Conservation (phyloP, 2,888 invertebrate species). For the Petrolisthes cinctipes region DNA sequence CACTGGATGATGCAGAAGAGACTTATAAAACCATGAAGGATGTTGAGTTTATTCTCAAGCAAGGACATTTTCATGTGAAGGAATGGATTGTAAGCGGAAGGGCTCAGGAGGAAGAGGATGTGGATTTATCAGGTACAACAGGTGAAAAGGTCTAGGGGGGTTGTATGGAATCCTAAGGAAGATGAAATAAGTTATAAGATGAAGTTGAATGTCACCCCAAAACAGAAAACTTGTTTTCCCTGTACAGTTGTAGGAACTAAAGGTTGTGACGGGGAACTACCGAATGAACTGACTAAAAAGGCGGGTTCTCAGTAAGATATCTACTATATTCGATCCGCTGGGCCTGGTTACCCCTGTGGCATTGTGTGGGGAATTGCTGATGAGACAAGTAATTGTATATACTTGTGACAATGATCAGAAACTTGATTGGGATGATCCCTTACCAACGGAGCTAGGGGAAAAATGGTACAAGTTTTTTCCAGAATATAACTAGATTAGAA, state of each 20-base stretch:
- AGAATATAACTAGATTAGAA: conserved; percentile 16
- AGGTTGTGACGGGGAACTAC: background rate
- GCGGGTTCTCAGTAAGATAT: conserved; percentile 2
- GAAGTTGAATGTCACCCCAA: conserved; percentile 5
- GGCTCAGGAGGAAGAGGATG: too few relatives aligned
- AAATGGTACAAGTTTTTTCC: conserved; percentile 10
- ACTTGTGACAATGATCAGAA: background rate
- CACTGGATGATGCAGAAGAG: too few relatives aligned
- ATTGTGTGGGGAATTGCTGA: background rate
- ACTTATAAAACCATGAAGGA: too few relatives aligned
- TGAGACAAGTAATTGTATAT: conserved; percentile 3
- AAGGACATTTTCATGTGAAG: conserved; percentile 1
- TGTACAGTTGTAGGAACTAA: background rate
- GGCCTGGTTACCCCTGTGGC: background rate
- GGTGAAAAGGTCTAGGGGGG: background rate
- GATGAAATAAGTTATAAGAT: background rate
- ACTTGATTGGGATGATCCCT: background rate
- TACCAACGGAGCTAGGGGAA: background rate
- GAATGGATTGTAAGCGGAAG: background rate
- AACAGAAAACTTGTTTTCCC: background rate
- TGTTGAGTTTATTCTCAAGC: background rate
- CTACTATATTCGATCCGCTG: conserved; percentile 21
- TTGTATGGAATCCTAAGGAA: conserved; percentile 21
- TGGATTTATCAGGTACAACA: too few relatives aligned
- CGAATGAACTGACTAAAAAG: conserved; percentile 5